Evolutionary conservation across 1,140 invertebrate species (phyloP).

Genomic region (Neodiprion fabricii): DNA sequence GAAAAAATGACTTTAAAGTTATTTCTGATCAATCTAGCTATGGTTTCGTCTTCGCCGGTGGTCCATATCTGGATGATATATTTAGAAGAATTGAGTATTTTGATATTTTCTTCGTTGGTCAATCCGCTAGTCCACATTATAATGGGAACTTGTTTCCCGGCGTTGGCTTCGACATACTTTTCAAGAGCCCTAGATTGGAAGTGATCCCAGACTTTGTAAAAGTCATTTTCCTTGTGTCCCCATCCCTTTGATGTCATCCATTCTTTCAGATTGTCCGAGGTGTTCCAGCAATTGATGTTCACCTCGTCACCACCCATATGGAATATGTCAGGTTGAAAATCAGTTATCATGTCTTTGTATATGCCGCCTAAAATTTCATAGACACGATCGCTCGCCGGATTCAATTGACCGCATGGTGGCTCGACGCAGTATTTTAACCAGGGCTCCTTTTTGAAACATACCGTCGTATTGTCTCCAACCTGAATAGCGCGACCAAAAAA

Average conservation of each 20-base stretch:
- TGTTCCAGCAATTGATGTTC: conserved; percentile 79
- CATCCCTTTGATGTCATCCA: conserved; percentile 74
- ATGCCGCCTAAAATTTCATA: conserved; percentile 78
- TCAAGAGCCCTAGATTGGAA: conserved; percentile 75
- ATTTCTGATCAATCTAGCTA: conserved; percentile 71
- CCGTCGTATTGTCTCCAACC: conserved; percentile 53
- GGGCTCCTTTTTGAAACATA: conserved; percentile 73
- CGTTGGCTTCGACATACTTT: conserved; percentile 56
- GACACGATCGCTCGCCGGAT: conserved; percentile 76
- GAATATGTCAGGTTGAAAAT: conserved; percentile 78
- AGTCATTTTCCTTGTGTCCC: conserved; percentile 67
- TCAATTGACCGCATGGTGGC: conserved; percentile 86
- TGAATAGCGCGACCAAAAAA: conserved; percentile 17
- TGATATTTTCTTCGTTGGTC: conserved; percentile 71
- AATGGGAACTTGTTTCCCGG: conserved; percentile 66
- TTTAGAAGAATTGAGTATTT: conserved; percentile 72
- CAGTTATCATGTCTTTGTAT: conserved; percentile 71
- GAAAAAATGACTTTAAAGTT: conserved; percentile 80
- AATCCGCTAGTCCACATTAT: conserved; percentile 86
- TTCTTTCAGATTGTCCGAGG: conserved; percentile 67
- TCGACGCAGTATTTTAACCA: conserved; percentile 82
- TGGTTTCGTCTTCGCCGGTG: conserved; percentile 65
- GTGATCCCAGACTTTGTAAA: conserved; percentile 77
- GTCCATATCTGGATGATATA: conserved; percentile 90
- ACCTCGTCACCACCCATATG: conserved; percentile 92